Percentiles rank a stretch among this genome's conserved stretches.
Evolutionary conservation across 30 jellyfish, hydroid and myxozoan genomes (phyloP).

Genomic region (Mastigias papua): DNA sequence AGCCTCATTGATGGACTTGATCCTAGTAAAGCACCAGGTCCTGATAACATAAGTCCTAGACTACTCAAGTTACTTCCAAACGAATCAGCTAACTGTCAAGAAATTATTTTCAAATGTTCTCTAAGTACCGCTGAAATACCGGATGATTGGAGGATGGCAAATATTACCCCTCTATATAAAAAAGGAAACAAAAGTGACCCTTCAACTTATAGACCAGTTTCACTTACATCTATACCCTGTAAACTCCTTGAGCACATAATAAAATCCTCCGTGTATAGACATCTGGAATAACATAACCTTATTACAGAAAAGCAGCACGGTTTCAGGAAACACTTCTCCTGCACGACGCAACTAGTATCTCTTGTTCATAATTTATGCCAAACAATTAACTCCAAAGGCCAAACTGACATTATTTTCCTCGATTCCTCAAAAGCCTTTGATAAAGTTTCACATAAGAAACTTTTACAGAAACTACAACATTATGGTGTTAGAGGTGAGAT

Average conservation of each 20-base stretch:
- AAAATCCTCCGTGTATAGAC: neutral
- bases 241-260: slow-evolving; percentile 13
- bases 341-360: neutral
- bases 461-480: neutral
- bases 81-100: neutral
- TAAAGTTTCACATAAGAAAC: neutral
- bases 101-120: neutral
- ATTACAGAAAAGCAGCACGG: neutral
- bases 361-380: neutral
- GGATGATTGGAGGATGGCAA: slow-evolving; percentile 34
- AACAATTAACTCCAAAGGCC: slow-evolving; percentile 1
- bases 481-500: neutral
- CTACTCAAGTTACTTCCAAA: neutral
- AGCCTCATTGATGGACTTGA: slow-evolving; percentile 24
- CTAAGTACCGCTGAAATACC: slow-evolving; percentile 13
- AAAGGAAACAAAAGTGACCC: slow-evolving; percentile 15
- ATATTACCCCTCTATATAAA: slow-evolving; percentile 28
- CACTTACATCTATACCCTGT: slow-evolving; percentile 6
- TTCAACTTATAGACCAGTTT: slow-evolving; percentile 28
- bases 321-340: neutral
- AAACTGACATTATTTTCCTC: slow-evolving; percentile 12
- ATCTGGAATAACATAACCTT: neutral
- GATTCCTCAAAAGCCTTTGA: neutral
- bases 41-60: slow-evolving; percentile 39
- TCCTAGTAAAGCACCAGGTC: slow-evolving; percentile 24